Evolutionary conservation across 2,888 invertebrate genomes (phyloP).

Genomic region (Cistogaster globosa): DNA sequence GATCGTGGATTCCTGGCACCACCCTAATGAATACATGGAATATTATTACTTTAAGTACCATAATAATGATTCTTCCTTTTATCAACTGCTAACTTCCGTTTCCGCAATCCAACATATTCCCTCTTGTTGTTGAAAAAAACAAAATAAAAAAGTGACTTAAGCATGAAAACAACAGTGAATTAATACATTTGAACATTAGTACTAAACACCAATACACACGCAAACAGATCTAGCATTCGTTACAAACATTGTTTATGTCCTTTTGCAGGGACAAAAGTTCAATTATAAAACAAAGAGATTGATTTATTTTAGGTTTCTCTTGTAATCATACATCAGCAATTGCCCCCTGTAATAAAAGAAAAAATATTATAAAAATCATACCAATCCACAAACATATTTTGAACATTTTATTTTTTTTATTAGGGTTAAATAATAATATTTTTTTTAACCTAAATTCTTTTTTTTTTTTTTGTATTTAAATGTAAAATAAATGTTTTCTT

Average conservation of each 20-base stretch:
- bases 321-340: background rate
- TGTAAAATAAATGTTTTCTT: conserved; percentile 19
- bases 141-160: background rate
- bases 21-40: background rate
- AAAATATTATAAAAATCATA: background rate
- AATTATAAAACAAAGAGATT: background rate
- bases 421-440: background rate
- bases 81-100: conserved; percentile 31
- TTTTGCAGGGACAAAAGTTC: background rate
- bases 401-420: conserved; percentile 5
- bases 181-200: too few species aligned
- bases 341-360: conserved; percentile 1
- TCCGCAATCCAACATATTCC: background rate
- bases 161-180: too few species aligned
- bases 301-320: background rate
- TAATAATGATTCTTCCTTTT: conserved; percentile 1
- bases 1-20: too few species aligned
- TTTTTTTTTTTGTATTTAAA: conserved; percentile 4
- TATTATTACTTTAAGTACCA: background rate
- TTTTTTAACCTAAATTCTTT: background rate
- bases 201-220: background rate
- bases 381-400: background rate
- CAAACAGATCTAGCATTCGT: background rate
- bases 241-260: background rate
- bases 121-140: background rate